A percentile compares a stretch with the other conserved stretches of the same genome.
Conservation (phyloP, 2,888 invertebrate species). For the Agriopis leucophaearia region DNA sequence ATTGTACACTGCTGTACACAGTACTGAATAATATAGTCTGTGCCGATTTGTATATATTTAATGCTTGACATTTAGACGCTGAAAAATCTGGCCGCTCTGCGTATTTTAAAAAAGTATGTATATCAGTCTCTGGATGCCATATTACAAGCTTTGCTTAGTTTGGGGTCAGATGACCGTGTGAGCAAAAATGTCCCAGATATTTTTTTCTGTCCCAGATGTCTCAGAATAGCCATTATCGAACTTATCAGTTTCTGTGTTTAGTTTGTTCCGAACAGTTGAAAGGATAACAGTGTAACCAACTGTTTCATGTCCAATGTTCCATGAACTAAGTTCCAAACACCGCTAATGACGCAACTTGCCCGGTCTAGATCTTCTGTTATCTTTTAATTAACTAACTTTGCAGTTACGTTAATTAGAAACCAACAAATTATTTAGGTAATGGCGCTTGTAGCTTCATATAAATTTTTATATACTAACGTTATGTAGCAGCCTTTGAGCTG, state of each 20-base stretch:
- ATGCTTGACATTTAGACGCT: slow-evolving; percentile 18
- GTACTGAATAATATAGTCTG: neutral
- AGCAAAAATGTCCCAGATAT: too few relatives aligned
- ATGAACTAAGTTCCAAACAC: slow-evolving; percentile 17
- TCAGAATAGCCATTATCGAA: neutral
- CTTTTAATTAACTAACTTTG: slow-evolving; percentile 43
- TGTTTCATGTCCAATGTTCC: neutral
- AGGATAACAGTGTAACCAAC: neutral
- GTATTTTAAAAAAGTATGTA: too few relatives aligned
- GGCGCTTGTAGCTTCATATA: neutral
- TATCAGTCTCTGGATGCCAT: too few relatives aligned
- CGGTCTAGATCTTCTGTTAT: slow-evolving; percentile 33
- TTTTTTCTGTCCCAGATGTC: too few relatives aligned
- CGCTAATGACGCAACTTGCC: slow-evolving; percentile 34
- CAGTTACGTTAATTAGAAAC: slow-evolving; percentile 24
- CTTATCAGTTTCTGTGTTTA: neutral
- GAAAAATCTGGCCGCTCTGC: slow-evolving; percentile 2
- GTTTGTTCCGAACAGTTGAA: neutral
- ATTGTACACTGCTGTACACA: neutral
- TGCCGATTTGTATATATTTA: slow-evolving; percentile 9
- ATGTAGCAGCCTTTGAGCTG: neutral
- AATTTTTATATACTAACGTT: neutral
- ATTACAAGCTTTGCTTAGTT: too few relatives aligned
- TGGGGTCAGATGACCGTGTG: too few relatives aligned
- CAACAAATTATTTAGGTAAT: neutral